Evolutionary conservation across 2,797 vertebrate species (phyloP), one percentile per base, ranked within the genome.

Genomic region (Etheostoma perlongum): DNA sequence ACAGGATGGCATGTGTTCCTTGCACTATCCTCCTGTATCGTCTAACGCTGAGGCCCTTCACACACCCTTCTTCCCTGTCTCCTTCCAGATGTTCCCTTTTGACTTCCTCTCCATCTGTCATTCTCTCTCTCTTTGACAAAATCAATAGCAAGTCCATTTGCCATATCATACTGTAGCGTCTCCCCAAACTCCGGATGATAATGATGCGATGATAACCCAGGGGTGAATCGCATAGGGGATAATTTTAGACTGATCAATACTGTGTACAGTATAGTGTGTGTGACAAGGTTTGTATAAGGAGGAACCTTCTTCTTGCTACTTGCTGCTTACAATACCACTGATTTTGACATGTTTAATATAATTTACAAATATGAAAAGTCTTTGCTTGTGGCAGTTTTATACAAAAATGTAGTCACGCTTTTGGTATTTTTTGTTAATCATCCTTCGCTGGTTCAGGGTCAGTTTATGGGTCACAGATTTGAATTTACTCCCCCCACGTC

Each of bases 131-230:
- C 73, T 79, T 86, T 88, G 86, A 89, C 88, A 87, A 92, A 95
- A 96, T 96, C 95, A 93, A 96, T 96, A 94, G 77, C 77, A 57
- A 91, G 89, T 94, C 94, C 95, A 95, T 96, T 95, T 94, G 93
- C 89, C 85, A 66, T 94, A 93, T 95, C 94, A 92, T 91, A 92
- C 92, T 75, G 90, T 89, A 87, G 85, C 85, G 82, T 91, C 91
- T 92, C 88, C 89, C 89, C 86, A 84, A 91, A 91, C 91, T 94
- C 93, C 92, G 92, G 94, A 95, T 94, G 94, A 91, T 91, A 94
- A 94, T 93, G 94, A 95, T 94, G 93, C 82, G 85, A 91, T 92
- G 95, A 95, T 96, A 95, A 95, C 94, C 93, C 90, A 42, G 46
- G 91, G 91, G 91, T 91, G 91, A 94, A 85, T 79, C 75, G 70